These are phyloP conservation scores for Podarcis muralis DNA, from an alignment of 2,113 vertebrate genomes.

Conservation along the genomic window DNA sequence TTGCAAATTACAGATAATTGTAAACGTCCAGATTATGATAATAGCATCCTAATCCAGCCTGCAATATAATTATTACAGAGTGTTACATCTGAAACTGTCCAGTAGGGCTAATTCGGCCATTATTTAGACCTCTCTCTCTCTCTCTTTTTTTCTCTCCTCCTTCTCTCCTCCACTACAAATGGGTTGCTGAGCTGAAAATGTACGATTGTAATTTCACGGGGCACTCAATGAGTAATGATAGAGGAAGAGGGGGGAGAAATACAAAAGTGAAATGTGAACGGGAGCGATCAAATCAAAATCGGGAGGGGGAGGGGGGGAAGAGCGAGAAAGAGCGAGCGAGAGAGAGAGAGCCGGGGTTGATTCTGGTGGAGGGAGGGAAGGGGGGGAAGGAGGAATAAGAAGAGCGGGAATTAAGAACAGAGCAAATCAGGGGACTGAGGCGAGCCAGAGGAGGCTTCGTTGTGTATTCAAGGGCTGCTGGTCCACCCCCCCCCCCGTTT, in stretches of 20 bases:
- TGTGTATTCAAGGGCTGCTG: slow-evolving; percentile 56
- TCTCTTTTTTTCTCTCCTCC: background rate
- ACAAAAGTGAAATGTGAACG: slow-evolving; percentile 82
- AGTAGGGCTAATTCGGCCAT: slow-evolving; percentile 98
- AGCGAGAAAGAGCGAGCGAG: background rate
- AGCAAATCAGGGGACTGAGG: slow-evolving; percentile 68
- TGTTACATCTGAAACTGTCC: slow-evolving; percentile 99
- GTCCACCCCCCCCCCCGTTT: background rate
- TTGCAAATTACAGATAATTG: slow-evolving; percentile 99
- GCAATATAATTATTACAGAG: slow-evolving; percentile 99
- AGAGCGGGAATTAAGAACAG: slow-evolving; percentile 69
- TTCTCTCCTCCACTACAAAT: slow-evolving; percentile 77
- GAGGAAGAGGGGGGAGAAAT: slow-evolving; percentile 75
- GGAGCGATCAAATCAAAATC: slow-evolving; percentile 83
- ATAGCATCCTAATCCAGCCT: slow-evolving; percentile 99
- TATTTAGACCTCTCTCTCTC: slow-evolving; percentile 94
- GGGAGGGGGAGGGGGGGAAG: slow-evolving; percentile 51
- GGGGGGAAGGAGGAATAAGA: slow-evolving; percentile 31
- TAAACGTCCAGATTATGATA: slow-evolving; percentile 99
- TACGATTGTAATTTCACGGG: slow-evolving; percentile 95
- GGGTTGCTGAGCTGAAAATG: slow-evolving; percentile 97
- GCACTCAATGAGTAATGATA: slow-evolving; percentile 95
- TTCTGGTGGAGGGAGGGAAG: slow-evolving; percentile 36
- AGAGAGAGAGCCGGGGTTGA: slow-evolving; percentile 46
- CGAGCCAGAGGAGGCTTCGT: slow-evolving; percentile 32